Base-by-base conservation (phyloP, 2,797 vertebrate species). In the Tenualosa ilisha region DNA sequence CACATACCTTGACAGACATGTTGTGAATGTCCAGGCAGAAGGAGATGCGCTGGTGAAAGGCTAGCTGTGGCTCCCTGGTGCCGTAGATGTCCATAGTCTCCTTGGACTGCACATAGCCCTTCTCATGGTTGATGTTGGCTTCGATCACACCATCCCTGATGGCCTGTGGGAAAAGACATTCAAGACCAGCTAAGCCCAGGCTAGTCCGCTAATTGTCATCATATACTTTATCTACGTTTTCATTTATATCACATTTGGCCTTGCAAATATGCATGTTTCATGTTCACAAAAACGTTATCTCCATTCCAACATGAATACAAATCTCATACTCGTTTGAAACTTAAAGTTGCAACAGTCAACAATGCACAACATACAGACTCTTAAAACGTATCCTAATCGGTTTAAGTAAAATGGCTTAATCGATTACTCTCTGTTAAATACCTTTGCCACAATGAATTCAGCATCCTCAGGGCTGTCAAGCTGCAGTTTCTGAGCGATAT, bases 1-100 rank as follows among this genome's bases (percentile, higher is more conserved):
- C 6, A 72, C 56, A n/a, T 63, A 99, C 98, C 98, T 99, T 99
- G 85, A 99, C 98, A 0, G 98, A 99, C 98, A 99, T 99, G 95
- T 99, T 99, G 96, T 99, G 98, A 86, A 99, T 99, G 90, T 99
- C 98, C 15, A 99, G 95, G 87, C 98, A 99, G 96, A 99, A 99
- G 87, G 97, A 97, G 94, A 99, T 99, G 81, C 98, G 96, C 94
- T 99, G 98, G 93, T 99, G 98, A 84, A 99, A 99, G 0, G 98
- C 98, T 54, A 99, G 94, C 94, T 99, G 98, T 17, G 98, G 98
- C 91, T 99, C 98, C 37, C 98, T 95, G 0, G 98, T 99, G 11
- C 97, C 98, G 49, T 99, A 99, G 88, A 99, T 99, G 88, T 99
- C 98, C 20, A 97, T 99, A 88, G 96, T 99, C 92, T 99, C 98